Evolutionary conservation across 2,113 vertebrate species (phyloP), one percentile per base, ranked within the genome.

Genomic region (Poicephalus gulielmi): DNA sequence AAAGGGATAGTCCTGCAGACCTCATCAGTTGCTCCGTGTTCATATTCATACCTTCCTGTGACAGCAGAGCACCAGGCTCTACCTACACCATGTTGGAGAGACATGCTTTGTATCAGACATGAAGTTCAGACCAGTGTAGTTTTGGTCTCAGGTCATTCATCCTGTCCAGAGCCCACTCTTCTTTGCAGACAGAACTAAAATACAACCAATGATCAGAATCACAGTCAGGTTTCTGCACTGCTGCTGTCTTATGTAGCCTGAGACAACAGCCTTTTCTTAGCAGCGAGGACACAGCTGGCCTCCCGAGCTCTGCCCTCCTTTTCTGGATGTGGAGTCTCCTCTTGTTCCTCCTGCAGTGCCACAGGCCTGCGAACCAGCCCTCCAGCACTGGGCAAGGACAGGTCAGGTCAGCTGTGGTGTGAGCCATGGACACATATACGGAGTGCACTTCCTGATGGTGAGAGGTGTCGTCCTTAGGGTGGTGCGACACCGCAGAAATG

Each of bases 381-480:
- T 55, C 18, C 33, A 47, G 59, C 46, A 4, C 1, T 46, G 67
- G 37, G 28, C 71, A 73, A 33, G 83, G 83, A 50, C 30, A 11
- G 69, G 39, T 30, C 69, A 67, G 64, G 53, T 46, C 41, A 73
- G 71, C 46, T 78, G 75, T 39, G 30, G 46, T 37, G 31, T 78
- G 91, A 78, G 73, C 73, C 15, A 0, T 49, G 85, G 85, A 22
- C 46, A 50, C 31, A 25, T 33, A 23, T 31, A 12, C 0, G 5
- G 17, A 17, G 20, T 33, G 31, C 73, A 25, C 83, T 92, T 90
- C 79, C 83, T 94, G 92, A 71, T 91, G 74, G 55, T 67, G 71
- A 30, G 88, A 60, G 80, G 71, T 88, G 85, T 76, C 18, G 67
- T 77, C 83, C 83, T 75, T 37, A 44, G 55, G 80, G 43, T 76